These are phyloP conservation scores for Mormoops blainvillei DNA, from an alignment of 2,113 vertebrate species.

Conservation along the genomic window DNA sequence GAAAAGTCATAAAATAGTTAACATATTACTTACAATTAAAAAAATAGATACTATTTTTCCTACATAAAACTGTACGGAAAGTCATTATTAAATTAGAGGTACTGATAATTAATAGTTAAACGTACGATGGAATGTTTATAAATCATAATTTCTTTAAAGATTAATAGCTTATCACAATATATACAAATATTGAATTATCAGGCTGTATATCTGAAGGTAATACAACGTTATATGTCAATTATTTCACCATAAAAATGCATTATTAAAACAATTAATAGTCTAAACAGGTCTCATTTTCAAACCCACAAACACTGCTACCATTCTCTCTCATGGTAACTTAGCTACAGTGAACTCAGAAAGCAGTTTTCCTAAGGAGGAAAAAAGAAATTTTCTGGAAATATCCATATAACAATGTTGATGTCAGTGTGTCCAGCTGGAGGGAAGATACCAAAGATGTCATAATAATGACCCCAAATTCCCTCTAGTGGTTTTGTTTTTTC, in stretches of 20 bases:
- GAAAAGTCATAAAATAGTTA: neutral
- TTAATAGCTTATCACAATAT: neutral
- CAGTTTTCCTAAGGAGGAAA: neutral
- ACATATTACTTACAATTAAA: conserved; percentile 23
- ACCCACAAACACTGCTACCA: neutral
- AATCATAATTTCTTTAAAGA: neutral
- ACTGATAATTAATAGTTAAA: neutral
- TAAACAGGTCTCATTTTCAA: neutral
- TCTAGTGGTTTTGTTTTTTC: neutral
- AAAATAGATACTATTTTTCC: neutral
- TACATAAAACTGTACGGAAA: neutral
- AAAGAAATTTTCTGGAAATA: neutral
- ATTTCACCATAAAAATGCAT: neutral
- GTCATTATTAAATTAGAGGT: neutral
- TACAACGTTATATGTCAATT: neutral
- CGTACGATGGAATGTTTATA: neutral
- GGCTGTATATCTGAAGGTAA: neutral
- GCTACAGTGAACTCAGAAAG: neutral
- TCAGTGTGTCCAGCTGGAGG: conserved; percentile 48
- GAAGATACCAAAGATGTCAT: conserved; percentile 25
- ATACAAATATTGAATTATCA: neutral
- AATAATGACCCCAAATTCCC: conserved; percentile 19
- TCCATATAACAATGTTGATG: neutral
- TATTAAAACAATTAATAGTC: neutral
- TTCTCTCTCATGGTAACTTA: neutral